Evolutionary conservation across 2,797 vertebrate species (phyloP).

Genomic region (Cynopterus sphinx): DNA sequence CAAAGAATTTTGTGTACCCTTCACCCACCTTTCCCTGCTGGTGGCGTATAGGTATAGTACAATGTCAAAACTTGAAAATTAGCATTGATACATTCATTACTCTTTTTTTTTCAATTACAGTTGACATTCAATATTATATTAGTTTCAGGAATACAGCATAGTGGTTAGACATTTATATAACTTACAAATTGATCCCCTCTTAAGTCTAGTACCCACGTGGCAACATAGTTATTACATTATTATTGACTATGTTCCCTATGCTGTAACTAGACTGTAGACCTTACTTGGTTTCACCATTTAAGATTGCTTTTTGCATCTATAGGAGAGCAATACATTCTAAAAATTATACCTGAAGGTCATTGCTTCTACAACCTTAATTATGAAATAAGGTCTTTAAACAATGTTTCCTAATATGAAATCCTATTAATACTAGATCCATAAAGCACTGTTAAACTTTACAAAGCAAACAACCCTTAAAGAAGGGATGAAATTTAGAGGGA

Average conservation of each 20-base stretch:
- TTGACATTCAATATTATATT: too few relatives aligned
- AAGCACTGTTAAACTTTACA: constrained; percentile 26
- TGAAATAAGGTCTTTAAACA: neutral
- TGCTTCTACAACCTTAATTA: constrained; percentile 19
- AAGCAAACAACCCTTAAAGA: constrained; percentile 1
- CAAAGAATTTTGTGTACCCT: neutral
- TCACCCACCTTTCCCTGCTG: neutral
- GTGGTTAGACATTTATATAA: too few relatives aligned
- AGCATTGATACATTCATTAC: neutral
- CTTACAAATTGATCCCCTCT: too few relatives aligned
- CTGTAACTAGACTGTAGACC: neutral
- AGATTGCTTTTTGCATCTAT: neutral
- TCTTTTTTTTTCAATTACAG: too few relatives aligned
- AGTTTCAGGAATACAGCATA: too few relatives aligned
- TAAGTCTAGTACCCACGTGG: too few relatives aligned
- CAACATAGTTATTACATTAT: too few relatives aligned
- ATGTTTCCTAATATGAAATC: constrained; percentile 22
- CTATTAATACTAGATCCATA: constrained; percentile 46
- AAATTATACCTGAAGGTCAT: constrained; percentile 18
- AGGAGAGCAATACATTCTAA: neutral
- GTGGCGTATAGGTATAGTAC: too few relatives aligned
- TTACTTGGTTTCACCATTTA: neutral
- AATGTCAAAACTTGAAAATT: neutral
- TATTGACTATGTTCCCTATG: too few relatives aligned
- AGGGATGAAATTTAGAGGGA: neutral